phyloP scores from a whole-genome alignment of 2,113 vertebrate species.

The Perca fluviatilis region DNA sequence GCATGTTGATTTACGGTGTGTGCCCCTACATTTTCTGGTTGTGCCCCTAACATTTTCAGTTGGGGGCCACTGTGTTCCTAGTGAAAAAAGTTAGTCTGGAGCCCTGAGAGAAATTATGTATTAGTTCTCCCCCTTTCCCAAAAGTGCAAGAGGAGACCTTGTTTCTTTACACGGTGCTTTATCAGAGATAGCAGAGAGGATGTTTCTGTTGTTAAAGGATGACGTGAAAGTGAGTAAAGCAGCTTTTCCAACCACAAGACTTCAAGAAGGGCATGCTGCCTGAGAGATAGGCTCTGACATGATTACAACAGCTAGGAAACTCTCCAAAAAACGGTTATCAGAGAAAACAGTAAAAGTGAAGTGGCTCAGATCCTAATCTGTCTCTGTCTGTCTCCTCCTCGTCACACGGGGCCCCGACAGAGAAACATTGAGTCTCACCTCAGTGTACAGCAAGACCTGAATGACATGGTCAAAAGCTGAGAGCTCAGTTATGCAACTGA shows the following conservation, averaged over 20 bases:
- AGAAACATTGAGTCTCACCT: not conserved
- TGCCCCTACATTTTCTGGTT: too few relatives aligned
- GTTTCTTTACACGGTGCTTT: not conserved
- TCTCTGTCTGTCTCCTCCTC: slow-evolving; percentile 24
- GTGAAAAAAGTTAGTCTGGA: too few relatives aligned
- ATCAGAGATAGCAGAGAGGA: slow-evolving; percentile 8
- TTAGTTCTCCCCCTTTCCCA: not conserved
- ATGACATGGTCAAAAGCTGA: not conserved
- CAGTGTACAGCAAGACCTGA: slow-evolving; percentile 11
- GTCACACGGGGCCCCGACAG: slow-evolving; percentile 18
- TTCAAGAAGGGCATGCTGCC: slow-evolving; percentile 21
- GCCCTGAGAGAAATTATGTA: slow-evolving; percentile 1
- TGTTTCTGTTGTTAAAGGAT: slow-evolving; percentile 2
- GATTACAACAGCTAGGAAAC: slow-evolving; percentile 19
- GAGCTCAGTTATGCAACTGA: slow-evolving; percentile 30
- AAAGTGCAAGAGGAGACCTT: slow-evolving; percentile 14
- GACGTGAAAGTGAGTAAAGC: not conserved
- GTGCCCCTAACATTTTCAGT: too few relatives aligned
- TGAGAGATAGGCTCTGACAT: slow-evolving; percentile 42
- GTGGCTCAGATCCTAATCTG: slow-evolving; percentile 48
- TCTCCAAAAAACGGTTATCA: slow-evolving; percentile 57
- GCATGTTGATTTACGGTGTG: too few relatives aligned
- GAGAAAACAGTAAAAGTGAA: slow-evolving; percentile 53
- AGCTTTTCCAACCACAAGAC: slow-evolving; percentile 17
- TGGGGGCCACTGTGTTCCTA: too few relatives aligned